Conservation (phyloP, 2,113 vertebrate species). For the Nerophis lumbriciformis region DNA sequence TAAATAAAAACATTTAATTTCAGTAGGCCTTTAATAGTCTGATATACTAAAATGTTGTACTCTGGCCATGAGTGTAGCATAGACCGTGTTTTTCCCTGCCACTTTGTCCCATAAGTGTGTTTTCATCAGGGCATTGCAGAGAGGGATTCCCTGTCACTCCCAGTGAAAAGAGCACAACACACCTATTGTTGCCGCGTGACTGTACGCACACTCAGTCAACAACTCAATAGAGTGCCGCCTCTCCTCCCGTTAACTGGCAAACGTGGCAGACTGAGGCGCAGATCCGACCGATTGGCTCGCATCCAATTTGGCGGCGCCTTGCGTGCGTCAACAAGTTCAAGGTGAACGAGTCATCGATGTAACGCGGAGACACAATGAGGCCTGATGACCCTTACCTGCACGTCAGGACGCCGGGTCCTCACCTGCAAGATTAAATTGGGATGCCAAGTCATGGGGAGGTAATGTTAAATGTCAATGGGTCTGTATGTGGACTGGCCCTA, state of each 20-base stretch:
- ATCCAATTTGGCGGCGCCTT: conserved; percentile 44
- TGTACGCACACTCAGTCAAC: conserved; percentile 13
- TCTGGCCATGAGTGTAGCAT: conserved; percentile 4
- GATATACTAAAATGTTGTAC: too few relatives aligned
- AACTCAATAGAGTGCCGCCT: not conserved
- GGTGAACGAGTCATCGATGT: conserved; percentile 45
- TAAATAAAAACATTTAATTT: too few relatives aligned
- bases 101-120: conserved; percentile 12
- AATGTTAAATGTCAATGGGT: conserved; percentile 13
- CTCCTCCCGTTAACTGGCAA: conserved; percentile 24
- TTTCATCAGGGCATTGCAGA: conserved; percentile 39
- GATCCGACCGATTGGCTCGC: conserved; percentile 41
- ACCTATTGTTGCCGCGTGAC: conserved; percentile 1
- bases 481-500: conserved; percentile 7
- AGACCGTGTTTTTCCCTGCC: conserved; percentile 7
- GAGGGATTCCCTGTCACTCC: conserved; percentile 52
- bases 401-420: conserved; percentile 18
- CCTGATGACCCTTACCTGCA: conserved; percentile 31
- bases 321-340: conserved; percentile 37
- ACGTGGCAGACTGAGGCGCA: conserved; percentile 17
- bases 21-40: too few relatives aligned
- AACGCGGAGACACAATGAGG: conserved; percentile 20
- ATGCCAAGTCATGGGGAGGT: conserved; percentile 11
- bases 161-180: conserved; percentile 31
- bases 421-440: conserved; percentile 20